phyloP scores from a whole-genome alignment of 2,888 invertebrate genomes.

The Dione juno region DNA sequence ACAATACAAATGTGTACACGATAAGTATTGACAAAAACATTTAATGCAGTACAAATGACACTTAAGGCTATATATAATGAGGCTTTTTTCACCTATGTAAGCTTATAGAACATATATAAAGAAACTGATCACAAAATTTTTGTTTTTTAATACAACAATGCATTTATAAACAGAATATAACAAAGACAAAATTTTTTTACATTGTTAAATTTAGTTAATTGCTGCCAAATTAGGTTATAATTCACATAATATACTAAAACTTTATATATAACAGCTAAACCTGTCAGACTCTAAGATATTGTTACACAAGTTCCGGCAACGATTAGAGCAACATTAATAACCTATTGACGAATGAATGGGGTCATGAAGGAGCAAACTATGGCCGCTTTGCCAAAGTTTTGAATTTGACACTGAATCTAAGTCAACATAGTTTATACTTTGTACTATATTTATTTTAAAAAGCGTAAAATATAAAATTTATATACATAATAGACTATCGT shows the following conservation, averaged over 20 bases:
- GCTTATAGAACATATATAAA: too few species aligned
- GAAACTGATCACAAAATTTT: too few species aligned
- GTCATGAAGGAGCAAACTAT: constrained; percentile 20
- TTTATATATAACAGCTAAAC: neutral
- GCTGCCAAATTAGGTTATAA: neutral
- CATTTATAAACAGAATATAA: too few species aligned
- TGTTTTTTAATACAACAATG: too few species aligned
- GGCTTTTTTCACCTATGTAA: too few species aligned
- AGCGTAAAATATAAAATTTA: too few species aligned
- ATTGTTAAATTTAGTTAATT: neutral
- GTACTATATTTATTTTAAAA: neutral
- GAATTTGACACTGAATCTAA: constrained; percentile 14
- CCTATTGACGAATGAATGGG: constrained; percentile 21
- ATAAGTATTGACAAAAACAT: too few species aligned
- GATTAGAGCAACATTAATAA: constrained; percentile 28
- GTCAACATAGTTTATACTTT: neutral
- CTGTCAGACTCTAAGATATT: constrained; percentile 11
- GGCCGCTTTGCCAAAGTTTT: neutral
- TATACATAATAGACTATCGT: too few species aligned
- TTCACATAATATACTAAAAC: neutral
- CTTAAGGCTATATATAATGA: too few species aligned
- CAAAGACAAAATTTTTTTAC: too few species aligned
- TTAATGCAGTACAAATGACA: too few species aligned
- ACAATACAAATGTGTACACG: too few species aligned
- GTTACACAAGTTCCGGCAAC: constrained; percentile 14